phyloP scores from a whole-genome alignment of 2,888 invertebrate species.

The Meiosimyza platycephala region DNA sequence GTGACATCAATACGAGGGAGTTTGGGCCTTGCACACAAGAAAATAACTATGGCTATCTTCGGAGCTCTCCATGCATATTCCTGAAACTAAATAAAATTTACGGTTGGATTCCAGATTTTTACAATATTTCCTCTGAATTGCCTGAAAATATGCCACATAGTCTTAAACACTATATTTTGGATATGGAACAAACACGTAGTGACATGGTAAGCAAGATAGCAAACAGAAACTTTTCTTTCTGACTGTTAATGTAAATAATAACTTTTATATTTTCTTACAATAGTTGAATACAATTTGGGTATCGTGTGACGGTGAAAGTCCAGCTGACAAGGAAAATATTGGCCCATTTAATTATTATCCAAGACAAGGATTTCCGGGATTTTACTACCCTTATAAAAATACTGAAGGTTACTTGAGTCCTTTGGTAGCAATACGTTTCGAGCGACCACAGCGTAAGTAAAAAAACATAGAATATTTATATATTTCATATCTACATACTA shows the following conservation, averaged over 20 bases:
- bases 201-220: constrained; percentile 67
- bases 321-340: constrained; percentile 91
- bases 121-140: constrained; percentile 76
- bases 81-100: constrained; percentile 96
- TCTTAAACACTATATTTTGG: constrained; percentile 76
- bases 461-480: not conserved
- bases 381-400: constrained; percentile 90
- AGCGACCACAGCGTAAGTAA: constrained; percentile 81
- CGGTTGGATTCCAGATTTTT: constrained; percentile 88
- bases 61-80: constrained; percentile 93
- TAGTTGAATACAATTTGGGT: constrained; percentile 89
- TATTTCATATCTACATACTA: too few relatives aligned
- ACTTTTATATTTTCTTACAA: constrained; percentile 49
- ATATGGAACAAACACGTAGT: constrained; percentile 66
- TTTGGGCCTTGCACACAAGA: constrained; percentile 86
- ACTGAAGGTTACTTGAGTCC: constrained; percentile 90
- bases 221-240: constrained; percentile 69
- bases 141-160: constrained; percentile 81
- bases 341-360: constrained; percentile 87
- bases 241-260: constrained; percentile 61
- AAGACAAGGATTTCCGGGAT: constrained; percentile 85
- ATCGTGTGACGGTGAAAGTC: constrained; percentile 93
- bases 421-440: constrained; percentile 86
- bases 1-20: constrained; percentile 85
- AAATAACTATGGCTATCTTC: constrained; percentile 89